Evolutionary conservation across 2,797 vertebrate genomes (phyloP).

Genomic region (Parauchenoglanis punctatus): DNA sequence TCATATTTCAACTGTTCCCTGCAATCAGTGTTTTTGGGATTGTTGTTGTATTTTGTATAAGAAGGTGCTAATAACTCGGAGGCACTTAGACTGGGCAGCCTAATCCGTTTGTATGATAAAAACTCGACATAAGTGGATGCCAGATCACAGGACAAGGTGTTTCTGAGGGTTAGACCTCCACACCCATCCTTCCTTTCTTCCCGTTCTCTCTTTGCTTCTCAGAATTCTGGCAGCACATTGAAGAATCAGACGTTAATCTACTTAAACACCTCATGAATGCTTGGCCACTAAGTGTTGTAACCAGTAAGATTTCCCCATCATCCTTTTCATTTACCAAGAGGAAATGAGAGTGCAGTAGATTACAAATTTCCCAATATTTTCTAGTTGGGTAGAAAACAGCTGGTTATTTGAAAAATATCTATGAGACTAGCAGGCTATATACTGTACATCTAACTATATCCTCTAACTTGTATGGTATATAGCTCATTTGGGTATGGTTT

Average conservation of each 20-base stretch:
- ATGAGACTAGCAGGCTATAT: neutral
- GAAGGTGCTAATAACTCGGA: constrained; percentile 84
- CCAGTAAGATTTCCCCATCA: constrained; percentile 6
- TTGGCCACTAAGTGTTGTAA: neutral
- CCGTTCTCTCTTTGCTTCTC: constrained; percentile 54
- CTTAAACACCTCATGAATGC: constrained; percentile 20
- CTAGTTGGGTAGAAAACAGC: neutral
- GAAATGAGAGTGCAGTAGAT: constrained; percentile 12
- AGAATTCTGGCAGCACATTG: constrained; percentile 55
- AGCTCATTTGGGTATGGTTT: neutral
- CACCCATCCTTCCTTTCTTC: constrained; percentile 50
- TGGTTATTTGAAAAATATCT: neutral
- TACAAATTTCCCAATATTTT: neutral
- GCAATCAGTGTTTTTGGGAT: constrained; percentile 85
- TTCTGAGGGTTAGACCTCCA: constrained; percentile 71
- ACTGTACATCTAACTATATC: neutral
- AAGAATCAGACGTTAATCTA: constrained; percentile 41
- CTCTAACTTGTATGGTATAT: neutral
- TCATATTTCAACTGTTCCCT: constrained; percentile 86
- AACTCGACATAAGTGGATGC: constrained; percentile 71
- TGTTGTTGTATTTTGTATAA: constrained; percentile 85
- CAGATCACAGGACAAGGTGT: constrained; percentile 78
- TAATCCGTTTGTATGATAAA: constrained; percentile 83
- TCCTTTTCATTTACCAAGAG: constrained; percentile 4
- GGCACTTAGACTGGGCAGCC: constrained; percentile 80